Percentiles rank a stretch among this genome's conserved stretches.
phyloP scores from a whole-genome alignment of 2,888 invertebrate genomes.

The Athalia rosae region DNA sequence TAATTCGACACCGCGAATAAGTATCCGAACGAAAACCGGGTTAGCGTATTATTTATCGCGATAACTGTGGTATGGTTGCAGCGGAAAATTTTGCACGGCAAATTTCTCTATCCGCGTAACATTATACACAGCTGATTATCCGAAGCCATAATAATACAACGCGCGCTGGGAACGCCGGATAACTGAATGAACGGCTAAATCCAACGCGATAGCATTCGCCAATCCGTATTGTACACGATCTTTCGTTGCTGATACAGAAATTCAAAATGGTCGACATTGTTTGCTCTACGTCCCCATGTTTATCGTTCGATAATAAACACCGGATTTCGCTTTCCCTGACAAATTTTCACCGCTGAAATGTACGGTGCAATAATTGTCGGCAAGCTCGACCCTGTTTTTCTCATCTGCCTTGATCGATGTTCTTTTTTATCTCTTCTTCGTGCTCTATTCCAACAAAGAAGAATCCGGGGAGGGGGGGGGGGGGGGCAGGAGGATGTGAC shows the following conservation, averaged over 20 bases:
- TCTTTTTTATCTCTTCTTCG: background rate
- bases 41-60: too few species aligned
- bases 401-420: background rate
- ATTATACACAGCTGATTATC: conserved; percentile 24
- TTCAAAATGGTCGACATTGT: background rate
- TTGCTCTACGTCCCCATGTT: conserved; percentile 13
- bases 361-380: background rate
- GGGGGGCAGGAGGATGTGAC: background rate
- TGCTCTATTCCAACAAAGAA: too few species aligned
- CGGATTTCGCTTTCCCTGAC: background rate
- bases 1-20: too few species aligned
- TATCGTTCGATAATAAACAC: background rate
- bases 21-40: too few species aligned
- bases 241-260: background rate
- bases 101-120: background rate
- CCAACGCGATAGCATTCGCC: conserved; percentile 20
- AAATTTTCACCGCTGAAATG: background rate
- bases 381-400: background rate
- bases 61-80: background rate
- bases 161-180: background rate
- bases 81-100: conserved; percentile 1
- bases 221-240: background rate
- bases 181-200: conserved; percentile 34
- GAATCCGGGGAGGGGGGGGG: too few species aligned
- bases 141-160: conserved; percentile 29